Conservation (phyloP, 2,888 invertebrate genomes). For the Mythimna ferrago region DNA sequence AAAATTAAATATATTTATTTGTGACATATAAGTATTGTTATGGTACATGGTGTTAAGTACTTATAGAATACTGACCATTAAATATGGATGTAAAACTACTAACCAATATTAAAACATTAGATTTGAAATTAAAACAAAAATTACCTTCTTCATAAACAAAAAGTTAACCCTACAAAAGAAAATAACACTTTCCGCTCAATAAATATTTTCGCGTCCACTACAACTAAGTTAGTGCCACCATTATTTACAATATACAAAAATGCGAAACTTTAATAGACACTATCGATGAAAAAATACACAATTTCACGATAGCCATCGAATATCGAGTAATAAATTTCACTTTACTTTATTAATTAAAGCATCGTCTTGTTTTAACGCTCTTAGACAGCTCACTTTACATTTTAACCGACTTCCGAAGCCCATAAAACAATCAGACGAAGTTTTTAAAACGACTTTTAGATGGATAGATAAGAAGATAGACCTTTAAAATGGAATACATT, state of each 20-base stretch:
- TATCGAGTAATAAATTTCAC: slow-evolving; percentile 53
- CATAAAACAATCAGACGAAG: slow-evolving; percentile 62
- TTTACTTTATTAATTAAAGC: slow-evolving; percentile 56
- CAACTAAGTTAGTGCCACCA: not conserved
- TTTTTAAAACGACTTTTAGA: slow-evolving; percentile 57
- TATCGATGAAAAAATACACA: slow-evolving; percentile 37
- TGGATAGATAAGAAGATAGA: slow-evolving; percentile 50
- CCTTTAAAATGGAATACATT: slow-evolving; percentile 56
- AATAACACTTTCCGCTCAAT: slow-evolving; percentile 33
- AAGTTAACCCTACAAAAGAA: slow-evolving; percentile 26
- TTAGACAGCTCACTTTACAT: slow-evolving; percentile 42
- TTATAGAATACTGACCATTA: not conserved
- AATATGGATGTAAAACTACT: not conserved
- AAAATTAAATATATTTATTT: too few species aligned
- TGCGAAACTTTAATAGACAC: slow-evolving; percentile 40
- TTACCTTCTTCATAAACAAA: not conserved
- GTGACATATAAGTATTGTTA: too few species aligned
- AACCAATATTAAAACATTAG: too few species aligned
- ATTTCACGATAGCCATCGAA: slow-evolving; percentile 55
- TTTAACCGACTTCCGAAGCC: slow-evolving; percentile 57
- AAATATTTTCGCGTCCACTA: slow-evolving; percentile 32
- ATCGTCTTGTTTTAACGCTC: slow-evolving; percentile 48
- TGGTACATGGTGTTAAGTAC: too few species aligned
- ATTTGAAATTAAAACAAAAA: too few species aligned
- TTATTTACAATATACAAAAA: slow-evolving; percentile 38